A percentile compares a stretch with the other conserved stretches of the same genome.
Evolutionary conservation across 2,888 invertebrate species (phyloP).

Genomic region (Drosophila putrida): DNA sequence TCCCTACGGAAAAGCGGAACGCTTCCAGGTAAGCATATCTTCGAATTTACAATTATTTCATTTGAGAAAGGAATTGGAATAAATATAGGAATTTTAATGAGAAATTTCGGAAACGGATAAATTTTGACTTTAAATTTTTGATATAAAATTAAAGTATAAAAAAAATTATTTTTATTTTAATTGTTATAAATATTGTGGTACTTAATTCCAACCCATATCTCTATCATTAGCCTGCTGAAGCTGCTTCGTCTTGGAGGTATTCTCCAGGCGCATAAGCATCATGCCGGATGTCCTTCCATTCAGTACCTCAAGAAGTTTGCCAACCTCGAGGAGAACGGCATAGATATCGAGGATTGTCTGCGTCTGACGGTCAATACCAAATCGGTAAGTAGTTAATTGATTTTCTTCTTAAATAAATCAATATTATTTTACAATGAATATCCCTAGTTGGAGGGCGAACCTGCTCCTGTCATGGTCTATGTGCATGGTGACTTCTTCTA

Average conservation of each 20-base stretch:
- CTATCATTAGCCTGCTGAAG: constrained; percentile 70
- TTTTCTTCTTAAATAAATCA: background rate
- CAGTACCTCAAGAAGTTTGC: constrained; percentile 69
- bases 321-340: constrained; percentile 61
- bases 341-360: constrained; percentile 83
- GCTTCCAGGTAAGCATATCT: constrained; percentile 77
- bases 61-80: background rate
- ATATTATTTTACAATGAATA: background rate
- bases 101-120: background rate
- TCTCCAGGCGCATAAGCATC: constrained; percentile 70
- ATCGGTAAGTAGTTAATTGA: constrained; percentile 71
- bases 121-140: too few relatives aligned
- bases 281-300: constrained; percentile 82
- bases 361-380: constrained; percentile 81
- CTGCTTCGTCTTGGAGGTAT: constrained; percentile 76
- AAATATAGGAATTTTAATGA: background rate
- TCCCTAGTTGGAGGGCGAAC: constrained; percentile 65
- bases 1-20: constrained; percentile 81
- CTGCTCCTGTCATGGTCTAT: constrained; percentile 85
- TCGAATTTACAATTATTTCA: background rate
- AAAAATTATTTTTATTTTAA: background rate
- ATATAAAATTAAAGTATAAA: too few relatives aligned
- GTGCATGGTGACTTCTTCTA: constrained; percentile 85
- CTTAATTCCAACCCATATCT: background rate
- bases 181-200: background rate